phyloP scores from a whole-genome alignment of 2,113 vertebrate genomes.

The Mormoops blainvillei region DNA sequence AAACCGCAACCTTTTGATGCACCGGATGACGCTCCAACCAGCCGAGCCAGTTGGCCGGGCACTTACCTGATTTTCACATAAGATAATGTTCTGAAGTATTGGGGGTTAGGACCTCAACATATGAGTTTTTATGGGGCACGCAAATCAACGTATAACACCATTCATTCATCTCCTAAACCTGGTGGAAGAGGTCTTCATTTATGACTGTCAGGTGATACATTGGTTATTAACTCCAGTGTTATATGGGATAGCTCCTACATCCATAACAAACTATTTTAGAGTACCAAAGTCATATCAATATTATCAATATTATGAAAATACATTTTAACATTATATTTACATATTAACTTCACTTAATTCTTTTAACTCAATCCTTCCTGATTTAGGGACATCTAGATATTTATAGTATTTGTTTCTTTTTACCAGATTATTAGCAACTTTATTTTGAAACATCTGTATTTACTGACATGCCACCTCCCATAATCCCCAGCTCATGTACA shows the following conservation, averaged over 20 bases:
- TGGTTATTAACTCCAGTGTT: neutral
- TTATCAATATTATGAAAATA: neutral
- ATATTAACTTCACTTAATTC: neutral
- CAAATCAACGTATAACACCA: neutral
- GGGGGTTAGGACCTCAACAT: neutral
- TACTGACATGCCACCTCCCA: neutral
- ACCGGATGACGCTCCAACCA: too few relatives aligned
- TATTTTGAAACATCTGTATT: neutral
- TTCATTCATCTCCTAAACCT: neutral
- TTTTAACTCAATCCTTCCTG: neutral
- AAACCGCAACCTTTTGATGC: too few relatives aligned
- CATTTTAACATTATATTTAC: neutral
- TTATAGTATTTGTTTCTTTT: neutral
- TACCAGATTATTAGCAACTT: neutral
- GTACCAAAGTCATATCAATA: neutral
- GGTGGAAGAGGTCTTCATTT: neutral
- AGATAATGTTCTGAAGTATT: neutral
- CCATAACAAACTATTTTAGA: neutral
- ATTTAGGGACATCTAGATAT: neutral
- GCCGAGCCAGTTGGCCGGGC: too few relatives aligned
- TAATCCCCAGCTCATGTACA: neutral
- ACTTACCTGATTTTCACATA: neutral
- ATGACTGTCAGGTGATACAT: neutral
- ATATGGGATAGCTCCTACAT: neutral
- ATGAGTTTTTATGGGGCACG: neutral